Evolutionary conservation across 2,888 invertebrate genomes (phyloP).

Genomic region (Melolontha melolontha): DNA sequence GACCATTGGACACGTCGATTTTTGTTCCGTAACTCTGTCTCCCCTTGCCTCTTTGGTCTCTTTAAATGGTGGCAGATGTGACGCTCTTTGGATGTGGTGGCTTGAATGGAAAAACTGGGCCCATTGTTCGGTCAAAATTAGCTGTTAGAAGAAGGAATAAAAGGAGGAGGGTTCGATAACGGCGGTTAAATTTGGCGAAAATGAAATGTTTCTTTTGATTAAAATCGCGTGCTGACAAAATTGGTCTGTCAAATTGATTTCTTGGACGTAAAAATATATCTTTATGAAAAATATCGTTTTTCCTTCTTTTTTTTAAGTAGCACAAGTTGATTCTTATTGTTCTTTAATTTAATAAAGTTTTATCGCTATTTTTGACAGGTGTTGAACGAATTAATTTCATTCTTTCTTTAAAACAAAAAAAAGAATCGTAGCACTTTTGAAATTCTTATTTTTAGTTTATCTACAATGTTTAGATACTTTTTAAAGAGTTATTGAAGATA

Average conservation of each 20-base stretch:
- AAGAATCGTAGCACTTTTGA: no score
- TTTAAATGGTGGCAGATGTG: conserved; percentile 21
- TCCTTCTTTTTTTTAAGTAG: no score
- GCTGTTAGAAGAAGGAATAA: conserved; percentile 15
- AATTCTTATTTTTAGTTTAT: no score
- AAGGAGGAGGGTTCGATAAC: background rate
- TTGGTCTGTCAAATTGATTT: background rate
- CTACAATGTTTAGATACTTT: no score
- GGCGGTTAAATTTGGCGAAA: background rate
- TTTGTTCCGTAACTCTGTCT: background rate
- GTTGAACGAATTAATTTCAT: no score
- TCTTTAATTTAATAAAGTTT: no score
- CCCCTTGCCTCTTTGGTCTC: no score
- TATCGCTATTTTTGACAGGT: no score
- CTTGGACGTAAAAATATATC: background rate
- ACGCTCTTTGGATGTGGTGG: conserved; percentile 1
- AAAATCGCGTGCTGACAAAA: background rate
- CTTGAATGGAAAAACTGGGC: background rate
- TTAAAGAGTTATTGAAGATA: no score
- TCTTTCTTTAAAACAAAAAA: no score
- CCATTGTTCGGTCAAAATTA: conserved; percentile 23
- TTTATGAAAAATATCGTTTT: no score
- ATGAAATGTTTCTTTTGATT: background rate
- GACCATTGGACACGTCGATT: conserved; percentile 22
- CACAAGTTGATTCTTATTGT: no score